Percentiles rank a stretch among this genome's conserved stretches.
Evolutionary conservation across 2,113 vertebrate species (phyloP).

Genomic region (Tyrannus savana): DNA sequence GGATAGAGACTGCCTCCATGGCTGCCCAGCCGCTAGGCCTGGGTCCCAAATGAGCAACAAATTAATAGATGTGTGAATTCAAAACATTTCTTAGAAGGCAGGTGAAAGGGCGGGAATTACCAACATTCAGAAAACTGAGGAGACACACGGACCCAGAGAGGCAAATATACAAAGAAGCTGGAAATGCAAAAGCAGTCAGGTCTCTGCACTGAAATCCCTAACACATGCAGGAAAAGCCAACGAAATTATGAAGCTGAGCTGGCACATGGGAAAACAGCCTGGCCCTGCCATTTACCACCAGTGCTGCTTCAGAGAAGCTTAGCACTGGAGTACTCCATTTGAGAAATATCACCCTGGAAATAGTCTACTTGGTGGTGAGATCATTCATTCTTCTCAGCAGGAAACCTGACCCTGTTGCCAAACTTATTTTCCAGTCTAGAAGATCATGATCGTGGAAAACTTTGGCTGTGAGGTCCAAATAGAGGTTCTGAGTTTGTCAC

Average conservation of each 20-base stretch:
- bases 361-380: conserved; percentile 14
- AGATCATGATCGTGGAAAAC: conserved; percentile 35
- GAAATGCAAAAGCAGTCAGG: background rate
- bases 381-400: conserved; percentile 55
- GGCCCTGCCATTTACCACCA: background rate
- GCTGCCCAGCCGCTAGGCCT: background rate
- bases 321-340: background rate
- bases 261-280: background rate
- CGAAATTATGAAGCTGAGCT: background rate
- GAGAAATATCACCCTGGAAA: conserved; percentile 39
- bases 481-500: background rate
- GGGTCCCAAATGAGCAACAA: background rate
- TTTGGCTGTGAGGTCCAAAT: background rate
- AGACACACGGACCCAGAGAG: background rate
- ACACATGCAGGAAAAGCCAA: background rate
- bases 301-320: background rate
- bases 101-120: background rate
- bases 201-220: background rate
- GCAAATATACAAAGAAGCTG: background rate
- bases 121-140: background rate
- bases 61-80: background rate
- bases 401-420: conserved; percentile 32
- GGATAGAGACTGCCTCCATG: background rate
- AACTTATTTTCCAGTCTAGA: conserved; percentile 38
- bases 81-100: background rate